A percentile compares a stretch with the other conserved stretches of the same genome.
Conservation (phyloP, 2,797 vertebrate genomes). For the Urosaurus nigricauda region DNA sequence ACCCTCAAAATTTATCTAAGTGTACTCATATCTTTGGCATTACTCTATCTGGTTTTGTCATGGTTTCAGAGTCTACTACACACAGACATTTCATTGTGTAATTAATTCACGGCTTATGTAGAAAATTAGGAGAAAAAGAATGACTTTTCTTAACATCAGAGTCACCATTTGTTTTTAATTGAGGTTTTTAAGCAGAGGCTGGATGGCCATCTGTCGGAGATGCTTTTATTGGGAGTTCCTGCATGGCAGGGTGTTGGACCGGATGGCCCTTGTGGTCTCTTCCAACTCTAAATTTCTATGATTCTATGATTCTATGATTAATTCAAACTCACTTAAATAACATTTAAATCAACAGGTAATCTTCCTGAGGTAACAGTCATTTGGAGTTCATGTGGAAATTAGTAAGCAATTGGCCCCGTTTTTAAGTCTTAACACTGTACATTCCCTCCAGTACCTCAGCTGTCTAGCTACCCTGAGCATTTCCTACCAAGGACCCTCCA, state of each 20-base stretch:
- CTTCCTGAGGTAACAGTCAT: background rate
- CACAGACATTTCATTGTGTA: background rate
- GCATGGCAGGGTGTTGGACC: too few relatives aligned
- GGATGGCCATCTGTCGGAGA: too few relatives aligned
- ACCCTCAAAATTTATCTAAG: background rate
- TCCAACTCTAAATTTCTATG: too few relatives aligned
- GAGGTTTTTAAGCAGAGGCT: too few relatives aligned
- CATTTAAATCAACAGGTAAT: conserved; percentile 6
- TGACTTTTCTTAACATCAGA: background rate
- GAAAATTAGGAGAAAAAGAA: background rate
- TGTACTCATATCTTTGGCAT: conserved; percentile 2
- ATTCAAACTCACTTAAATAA: background rate
- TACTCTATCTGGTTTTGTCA: background rate
- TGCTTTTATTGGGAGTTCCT: too few relatives aligned
- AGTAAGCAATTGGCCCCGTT: background rate
- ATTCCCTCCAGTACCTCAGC: background rate
- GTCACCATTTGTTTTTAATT: background rate
- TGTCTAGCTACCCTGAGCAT: background rate
- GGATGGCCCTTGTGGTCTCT: too few relatives aligned
- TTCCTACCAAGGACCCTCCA: background rate
- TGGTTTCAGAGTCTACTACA: background rate
- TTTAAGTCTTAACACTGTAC: background rate
- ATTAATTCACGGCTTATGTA: background rate
- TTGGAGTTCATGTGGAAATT: conserved; percentile 4
- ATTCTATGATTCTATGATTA: too few relatives aligned